These are phyloP conservation scores for Geopemphigus sp. DNA, from an alignment of 1,140 invertebrate genomes.

Conservation along the genomic window DNA sequence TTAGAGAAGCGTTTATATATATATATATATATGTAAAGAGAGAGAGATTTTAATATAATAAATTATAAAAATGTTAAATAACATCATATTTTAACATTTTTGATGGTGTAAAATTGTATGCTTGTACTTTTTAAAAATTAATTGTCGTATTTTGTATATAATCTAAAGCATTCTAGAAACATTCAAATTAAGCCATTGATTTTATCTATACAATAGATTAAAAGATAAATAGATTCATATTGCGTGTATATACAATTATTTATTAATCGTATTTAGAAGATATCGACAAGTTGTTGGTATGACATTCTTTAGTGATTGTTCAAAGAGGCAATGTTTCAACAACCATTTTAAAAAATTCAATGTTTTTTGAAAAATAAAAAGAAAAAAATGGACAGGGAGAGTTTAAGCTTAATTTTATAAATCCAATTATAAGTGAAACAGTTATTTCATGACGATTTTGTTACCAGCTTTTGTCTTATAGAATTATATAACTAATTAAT, in stretches of 20 bases:
- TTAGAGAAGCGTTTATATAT: too few relatives aligned
- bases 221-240: not conserved
- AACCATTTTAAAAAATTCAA: not conserved
- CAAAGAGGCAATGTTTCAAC: not conserved
- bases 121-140: too few relatives aligned
- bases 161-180: too few relatives aligned
- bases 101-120: too few relatives aligned
- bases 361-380: not conserved
- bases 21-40: too few relatives aligned
- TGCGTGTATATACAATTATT: not conserved
- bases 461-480: conserved; percentile 9
- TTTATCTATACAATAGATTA: too few relatives aligned
- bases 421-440: conserved; percentile 1
- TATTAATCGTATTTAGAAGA: not conserved
- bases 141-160: too few relatives aligned
- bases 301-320: not conserved
- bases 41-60: too few relatives aligned
- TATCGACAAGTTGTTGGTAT: not conserved
- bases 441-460: not conserved
- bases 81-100: too few relatives aligned
- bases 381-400: not conserved
- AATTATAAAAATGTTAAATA: too few relatives aligned
- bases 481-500: conserved; percentile 40
- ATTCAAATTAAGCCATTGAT: too few relatives aligned
- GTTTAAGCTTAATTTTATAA: not conserved